Percentiles rank a stretch among this genome's conserved stretches.
phyloP scores from a whole-genome alignment of 2,888 invertebrate genomes.

The Dryococelus australis region DNA sequence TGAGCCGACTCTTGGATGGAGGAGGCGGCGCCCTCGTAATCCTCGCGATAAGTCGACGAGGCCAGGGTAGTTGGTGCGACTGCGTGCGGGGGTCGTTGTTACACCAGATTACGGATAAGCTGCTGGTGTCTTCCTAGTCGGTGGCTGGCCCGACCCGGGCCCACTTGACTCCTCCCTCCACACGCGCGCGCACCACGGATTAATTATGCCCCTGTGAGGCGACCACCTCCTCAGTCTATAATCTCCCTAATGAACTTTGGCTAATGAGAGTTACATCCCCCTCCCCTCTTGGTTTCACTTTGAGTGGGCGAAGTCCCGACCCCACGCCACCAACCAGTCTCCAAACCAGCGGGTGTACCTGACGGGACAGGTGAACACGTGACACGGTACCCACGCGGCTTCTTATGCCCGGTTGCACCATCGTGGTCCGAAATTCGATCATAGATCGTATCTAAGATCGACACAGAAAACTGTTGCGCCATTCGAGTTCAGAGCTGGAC shows the following conservation, averaged over 20 bases:
- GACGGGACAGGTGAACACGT: too few species aligned
- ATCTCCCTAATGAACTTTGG: not conserved
- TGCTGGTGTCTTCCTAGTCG: not conserved
- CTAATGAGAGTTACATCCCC: not conserved
- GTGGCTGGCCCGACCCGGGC: not conserved
- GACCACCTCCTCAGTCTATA: not conserved
- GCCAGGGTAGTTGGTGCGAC: not conserved
- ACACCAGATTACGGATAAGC: conserved; percentile 10
- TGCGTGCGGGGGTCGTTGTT: not conserved
- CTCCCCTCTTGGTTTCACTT: not conserved
- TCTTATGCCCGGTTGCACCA: too few species aligned
- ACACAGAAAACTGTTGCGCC: too few species aligned
- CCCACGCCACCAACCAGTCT: too few species aligned
- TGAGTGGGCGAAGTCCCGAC: not conserved
- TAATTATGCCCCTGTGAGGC: not conserved
- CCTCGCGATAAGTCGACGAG: not conserved
- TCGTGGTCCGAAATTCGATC: too few species aligned
- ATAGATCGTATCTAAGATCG: too few species aligned
- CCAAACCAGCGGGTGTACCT: too few species aligned
- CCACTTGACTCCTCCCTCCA: not conserved
- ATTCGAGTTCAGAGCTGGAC: too few species aligned
- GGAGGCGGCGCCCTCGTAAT: not conserved
- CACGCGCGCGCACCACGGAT: not conserved
- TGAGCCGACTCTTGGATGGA: not conserved
- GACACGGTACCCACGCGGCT: too few species aligned